Base-by-base conservation (phyloP, 1,140 invertebrate genomes). In the Palaemon carinicauda region DNA sequence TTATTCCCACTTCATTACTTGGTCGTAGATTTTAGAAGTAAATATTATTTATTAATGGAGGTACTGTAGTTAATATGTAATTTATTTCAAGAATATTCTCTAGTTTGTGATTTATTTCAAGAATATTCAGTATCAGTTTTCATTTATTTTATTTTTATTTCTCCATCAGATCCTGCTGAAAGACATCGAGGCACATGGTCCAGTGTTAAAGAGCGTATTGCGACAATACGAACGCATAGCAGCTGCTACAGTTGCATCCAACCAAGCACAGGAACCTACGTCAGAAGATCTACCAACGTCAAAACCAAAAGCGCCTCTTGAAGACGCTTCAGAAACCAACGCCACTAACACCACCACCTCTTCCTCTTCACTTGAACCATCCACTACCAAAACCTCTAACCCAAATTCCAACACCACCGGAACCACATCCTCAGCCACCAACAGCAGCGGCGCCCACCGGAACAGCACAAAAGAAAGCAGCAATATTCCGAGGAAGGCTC, bases 171-270 rank as follows among this genome's bases (percentile, higher is more conserved):
- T 95, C 92, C 94, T 96, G 90, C 95, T 96, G 92, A 93, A 93
- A 90, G 96, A 96, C 91, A 96, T 97, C 91, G 95, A 96, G 93
- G 95, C 95, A 90, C 95, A 96, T 92, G 95, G 95, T 50, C 95
- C 95, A 90, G 95, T 96, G 90, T 95, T 97, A 89, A 94, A 94
- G 90, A 95, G 95, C 65, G 94, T 96, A 89, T 94, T 96, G 88
- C 94, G 94, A 89, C 93, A 95, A 88, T 95, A 94, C 91, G 93
- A 94, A 89, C 92, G 93, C 24, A 91, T 93, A 91, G 92, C 88
- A 14, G 75, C 84, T 14, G 81, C 74, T 82, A 75, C 83, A 69
- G 60, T 12, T 29, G 73, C 31, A 31, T 41, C 41, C 41, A 41
- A 41, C 41, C 41, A 21, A 86, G 14, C 51, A 89, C 90, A 83